Conservation (phyloP, 2,113 vertebrate genomes). For the Coptodon bakossiorum region DNA sequence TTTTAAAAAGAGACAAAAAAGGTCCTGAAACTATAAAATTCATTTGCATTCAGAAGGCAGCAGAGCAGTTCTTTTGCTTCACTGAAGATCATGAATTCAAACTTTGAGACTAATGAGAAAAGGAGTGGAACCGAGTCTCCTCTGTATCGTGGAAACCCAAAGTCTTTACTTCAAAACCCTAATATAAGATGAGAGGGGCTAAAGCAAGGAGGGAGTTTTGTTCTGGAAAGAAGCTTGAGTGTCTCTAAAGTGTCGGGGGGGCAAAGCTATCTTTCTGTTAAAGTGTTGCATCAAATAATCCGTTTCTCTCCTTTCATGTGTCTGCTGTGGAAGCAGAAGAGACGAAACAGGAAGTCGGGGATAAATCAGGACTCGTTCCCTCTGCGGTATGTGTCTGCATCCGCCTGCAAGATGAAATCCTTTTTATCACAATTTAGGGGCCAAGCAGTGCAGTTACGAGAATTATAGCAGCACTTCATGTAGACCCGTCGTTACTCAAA, state of each 20-base stretch:
- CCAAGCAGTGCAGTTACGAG: slow-evolving; percentile 47
- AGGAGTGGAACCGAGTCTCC: neutral
- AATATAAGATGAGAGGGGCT: neutral
- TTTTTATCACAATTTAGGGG: slow-evolving; percentile 69
- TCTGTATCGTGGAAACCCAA: neutral
- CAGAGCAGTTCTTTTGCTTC: neutral
- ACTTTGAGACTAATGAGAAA: neutral
- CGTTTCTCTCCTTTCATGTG: slow-evolving; percentile 7
- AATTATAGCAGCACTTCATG: slow-evolving; percentile 60
- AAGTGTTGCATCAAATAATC: slow-evolving; percentile 8
- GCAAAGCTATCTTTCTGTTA: neutral
- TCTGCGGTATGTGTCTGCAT: slow-evolving; percentile 8
- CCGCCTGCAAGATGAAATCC: slow-evolving; percentile 54
- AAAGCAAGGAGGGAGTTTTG: neutral
- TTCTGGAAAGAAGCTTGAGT: neutral
- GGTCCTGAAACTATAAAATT: neutral
- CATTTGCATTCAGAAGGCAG: neutral
- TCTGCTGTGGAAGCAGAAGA: neutral
- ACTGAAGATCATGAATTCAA: neutral
- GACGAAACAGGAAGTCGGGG: slow-evolving; percentile 37
- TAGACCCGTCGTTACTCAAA: slow-evolving; percentile 59
- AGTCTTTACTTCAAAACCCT: neutral
- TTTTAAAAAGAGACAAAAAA: neutral
- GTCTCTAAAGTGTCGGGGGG: neutral
- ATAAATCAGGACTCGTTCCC: slow-evolving; percentile 38